A percentile compares a stretch with the other conserved stretches of the same genome.
Conservation (phyloP, 2,888 invertebrate species). For the Dasysyrphus tricinctus region DNA sequence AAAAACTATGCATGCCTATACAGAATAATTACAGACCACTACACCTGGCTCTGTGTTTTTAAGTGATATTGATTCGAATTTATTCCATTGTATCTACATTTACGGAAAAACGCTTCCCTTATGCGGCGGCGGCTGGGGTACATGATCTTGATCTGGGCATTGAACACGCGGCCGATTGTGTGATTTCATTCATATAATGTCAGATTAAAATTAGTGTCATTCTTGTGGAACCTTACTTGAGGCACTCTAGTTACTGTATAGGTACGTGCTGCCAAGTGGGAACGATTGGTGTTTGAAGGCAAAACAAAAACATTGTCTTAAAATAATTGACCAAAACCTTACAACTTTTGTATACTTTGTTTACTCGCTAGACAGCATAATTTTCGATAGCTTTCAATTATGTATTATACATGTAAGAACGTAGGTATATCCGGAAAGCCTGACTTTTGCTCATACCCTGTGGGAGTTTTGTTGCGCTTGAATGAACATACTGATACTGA, state of each 20-base stretch:
- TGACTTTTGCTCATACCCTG: background rate
- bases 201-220: slow-evolving; percentile 33
- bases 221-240: background rate
- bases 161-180: slow-evolving; percentile 18
- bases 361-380: background rate
- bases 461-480: slow-evolving; percentile 6
- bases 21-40: slow-evolving; percentile 24
- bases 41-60: slow-evolving; percentile 30
- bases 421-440: background rate
- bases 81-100: slow-evolving; percentile 41
- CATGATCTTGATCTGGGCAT: slow-evolving; percentile 39
- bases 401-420: no score
- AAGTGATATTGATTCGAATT: slow-evolving; percentile 41
- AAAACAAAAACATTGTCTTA: slow-evolving; percentile 20
- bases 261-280: background rate
- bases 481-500: slow-evolving; percentile 3
- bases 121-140: slow-evolving; percentile 28
- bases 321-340: slow-evolving; percentile 7
- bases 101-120: slow-evolving; percentile 30
- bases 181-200: slow-evolving; percentile 36
- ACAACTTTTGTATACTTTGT: background rate
- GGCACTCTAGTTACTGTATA: background rate
- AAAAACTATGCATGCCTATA: background rate
- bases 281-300: background rate
- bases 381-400: slow-evolving; percentile 1